Conservation (phyloP, 1,140 invertebrate genomes). For the Pogonomyrmex californicus region DNA sequence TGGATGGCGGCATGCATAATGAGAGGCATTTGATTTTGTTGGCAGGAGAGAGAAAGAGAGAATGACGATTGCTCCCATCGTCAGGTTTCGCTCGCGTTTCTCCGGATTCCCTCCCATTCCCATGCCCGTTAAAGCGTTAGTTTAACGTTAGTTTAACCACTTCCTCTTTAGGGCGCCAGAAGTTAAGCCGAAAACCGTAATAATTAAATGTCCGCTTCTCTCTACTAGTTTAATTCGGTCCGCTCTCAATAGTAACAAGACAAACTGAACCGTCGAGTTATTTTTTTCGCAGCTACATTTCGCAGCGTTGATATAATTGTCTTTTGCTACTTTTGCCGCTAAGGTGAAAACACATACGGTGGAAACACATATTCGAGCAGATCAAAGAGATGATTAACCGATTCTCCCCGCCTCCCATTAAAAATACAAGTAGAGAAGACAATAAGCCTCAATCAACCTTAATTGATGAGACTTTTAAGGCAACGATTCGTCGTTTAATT, state of each 20-base stretch:
- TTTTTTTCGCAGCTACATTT: background rate
- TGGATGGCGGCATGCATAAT: slow-evolving; percentile 48
- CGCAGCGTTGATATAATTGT: background rate
- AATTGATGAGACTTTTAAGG: slow-evolving; percentile 24
- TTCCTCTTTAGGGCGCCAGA: slow-evolving; percentile 4
- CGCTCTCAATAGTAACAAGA: background rate
- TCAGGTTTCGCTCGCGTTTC: slow-evolving; percentile 15
- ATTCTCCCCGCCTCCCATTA: background rate
- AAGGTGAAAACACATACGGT: too few species aligned
- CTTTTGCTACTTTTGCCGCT: background rate
- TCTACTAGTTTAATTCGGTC: background rate
- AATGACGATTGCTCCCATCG: too few species aligned
- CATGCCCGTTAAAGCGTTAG: background rate
- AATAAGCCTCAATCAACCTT: slow-evolving; percentile 21
- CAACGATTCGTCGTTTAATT: slow-evolving; percentile 6
- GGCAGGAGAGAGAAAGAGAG: background rate
- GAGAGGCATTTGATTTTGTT: slow-evolving; percentile 50
- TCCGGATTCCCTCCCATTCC: background rate
- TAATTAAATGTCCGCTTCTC: background rate
- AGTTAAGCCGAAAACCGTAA: background rate
- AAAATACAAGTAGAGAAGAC: slow-evolving; percentile 9
- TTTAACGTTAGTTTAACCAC: slow-evolving; percentile 3
- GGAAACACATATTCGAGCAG: background rate
- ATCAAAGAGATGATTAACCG: background rate
- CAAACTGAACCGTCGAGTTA: background rate